Percentiles rank a stretch among this genome's conserved stretches.
These are phyloP conservation scores for Prenolepis imparis DNA, from an alignment of 2,888 invertebrate species.

Conservation along the genomic window DNA sequence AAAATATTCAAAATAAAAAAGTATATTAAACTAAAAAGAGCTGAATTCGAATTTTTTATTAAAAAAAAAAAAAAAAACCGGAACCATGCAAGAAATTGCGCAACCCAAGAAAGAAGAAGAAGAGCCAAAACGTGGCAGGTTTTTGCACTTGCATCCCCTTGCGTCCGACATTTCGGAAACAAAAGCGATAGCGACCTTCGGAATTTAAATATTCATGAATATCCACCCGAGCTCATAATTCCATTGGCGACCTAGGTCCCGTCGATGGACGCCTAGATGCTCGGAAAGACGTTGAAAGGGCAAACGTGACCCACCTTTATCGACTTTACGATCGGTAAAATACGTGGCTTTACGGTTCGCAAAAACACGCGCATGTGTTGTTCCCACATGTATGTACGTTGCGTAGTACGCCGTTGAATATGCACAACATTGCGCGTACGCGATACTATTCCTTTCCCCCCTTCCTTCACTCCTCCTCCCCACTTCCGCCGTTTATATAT, in stretches of 20 bases:
- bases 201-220: slow-evolving; percentile 72
- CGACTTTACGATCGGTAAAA: slow-evolving; percentile 85
- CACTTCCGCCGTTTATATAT: background rate
- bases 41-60: slow-evolving; percentile 33
- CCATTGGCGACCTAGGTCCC: slow-evolving; percentile 71
- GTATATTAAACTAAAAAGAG: background rate
- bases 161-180: slow-evolving; percentile 32
- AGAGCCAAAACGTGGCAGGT: background rate
- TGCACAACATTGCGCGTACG: slow-evolving; percentile 43
- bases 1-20: slow-evolving; percentile 11
- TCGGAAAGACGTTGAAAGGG: slow-evolving; percentile 79
- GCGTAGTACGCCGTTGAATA: slow-evolving; percentile 61
- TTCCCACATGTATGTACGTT: slow-evolving; percentile 46
- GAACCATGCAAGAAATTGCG: slow-evolving; percentile 3
- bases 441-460: slow-evolving; percentile 2
- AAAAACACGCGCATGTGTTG: slow-evolving; percentile 53
- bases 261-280: slow-evolving; percentile 74
- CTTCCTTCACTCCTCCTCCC: too few relatives aligned
- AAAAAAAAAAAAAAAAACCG: too few relatives aligned
- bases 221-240: slow-evolving; percentile 61
- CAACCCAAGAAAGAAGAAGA: background rate
- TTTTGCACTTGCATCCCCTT: slow-evolving; percentile 34
- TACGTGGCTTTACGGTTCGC: slow-evolving; percentile 81
- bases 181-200: slow-evolving; percentile 33
- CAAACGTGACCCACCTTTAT: slow-evolving; percentile 84